A percentile compares a stretch with the other conserved stretches of the same genome.
Conservation (phyloP, 2,113 vertebrate species). For the Lanius ludovicianus region DNA sequence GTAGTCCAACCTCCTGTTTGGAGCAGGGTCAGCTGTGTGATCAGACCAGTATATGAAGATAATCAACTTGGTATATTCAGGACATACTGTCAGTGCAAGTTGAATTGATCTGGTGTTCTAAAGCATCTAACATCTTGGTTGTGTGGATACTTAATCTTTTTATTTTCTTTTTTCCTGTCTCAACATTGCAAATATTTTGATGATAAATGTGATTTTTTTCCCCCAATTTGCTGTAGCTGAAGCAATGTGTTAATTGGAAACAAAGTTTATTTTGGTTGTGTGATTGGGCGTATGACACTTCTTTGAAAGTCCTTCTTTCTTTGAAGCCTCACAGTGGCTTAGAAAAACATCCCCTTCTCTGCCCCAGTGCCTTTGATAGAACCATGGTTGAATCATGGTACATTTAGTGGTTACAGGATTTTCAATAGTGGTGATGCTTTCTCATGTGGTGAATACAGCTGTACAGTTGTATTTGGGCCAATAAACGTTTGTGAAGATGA, state of each 20-base stretch:
- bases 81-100: neutral
- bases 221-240: neutral
- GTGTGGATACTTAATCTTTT: neutral
- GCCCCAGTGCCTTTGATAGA: neutral
- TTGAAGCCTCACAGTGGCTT: neutral
- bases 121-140: neutral
- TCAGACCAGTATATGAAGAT: neutral
- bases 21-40: neutral
- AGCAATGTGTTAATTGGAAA: neutral
- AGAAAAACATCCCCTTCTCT: neutral
- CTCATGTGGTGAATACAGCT: constrained; percentile 30
- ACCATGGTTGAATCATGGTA: neutral
- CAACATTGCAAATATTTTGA: neutral
- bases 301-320: neutral
- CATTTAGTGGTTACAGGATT: neutral
- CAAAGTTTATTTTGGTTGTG: neutral
- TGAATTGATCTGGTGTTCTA: neutral
- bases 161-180: neutral
- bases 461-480: constrained; percentile 19
- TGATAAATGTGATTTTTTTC: neutral
- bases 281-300: neutral
- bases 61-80: neutral
- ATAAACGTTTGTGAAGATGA: neutral
- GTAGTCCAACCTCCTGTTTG: neutral
- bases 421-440: neutral